Base-by-base conservation (phyloP, 1,140 invertebrate species). In the Lepidurus packardi region DNA sequence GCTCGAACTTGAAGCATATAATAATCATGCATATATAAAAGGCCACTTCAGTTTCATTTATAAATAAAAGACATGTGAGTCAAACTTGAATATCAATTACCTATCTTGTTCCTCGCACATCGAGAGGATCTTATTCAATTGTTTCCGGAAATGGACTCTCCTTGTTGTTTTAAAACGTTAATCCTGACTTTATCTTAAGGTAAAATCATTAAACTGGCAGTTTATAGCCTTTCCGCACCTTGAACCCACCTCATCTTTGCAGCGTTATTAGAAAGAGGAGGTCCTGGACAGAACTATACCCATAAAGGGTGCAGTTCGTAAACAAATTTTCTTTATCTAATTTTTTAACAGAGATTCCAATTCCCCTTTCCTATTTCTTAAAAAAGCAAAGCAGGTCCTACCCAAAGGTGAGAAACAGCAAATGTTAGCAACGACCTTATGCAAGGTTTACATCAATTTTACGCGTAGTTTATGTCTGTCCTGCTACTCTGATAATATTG, bases 1-100 rank as follows among this genome's bases (percentile, higher is more conserved):
- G 16, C 53, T 65, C 16, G 53, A 21, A 65, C 13, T 65, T 65
- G 53, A 65, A 65, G 21, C 53, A n/a, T 65, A 21, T 65, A 65
- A 65, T 21, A 65, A 65, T 65, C 53, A 65, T 65, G 53, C 53
- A 65, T 65, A 65, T 65, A n/a, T 65, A 65, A 65, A 65, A 65
- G 53, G 53, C 53, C 45, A 65, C 53, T 65, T n/a, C 21, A 65
- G 21, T 65, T 65, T 65, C 21, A 16, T 65, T 65, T 65, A 65
- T 65, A 65, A 65, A 65, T 65, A 65, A 65, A 65, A 65, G 53
- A 65, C 53, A 65, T 65, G 53, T 21, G 53, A 65, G 53, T 65
- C 53, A n/a, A 65, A 65, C 53, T 65, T 21, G 13, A 65, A 16
- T 65, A n/a, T 13, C 13, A 9, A n/a, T 65, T n/a, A 7, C 21